Conservation (phyloP, 2,113 vertebrate genomes). For the Eurypyga helias region DNA sequence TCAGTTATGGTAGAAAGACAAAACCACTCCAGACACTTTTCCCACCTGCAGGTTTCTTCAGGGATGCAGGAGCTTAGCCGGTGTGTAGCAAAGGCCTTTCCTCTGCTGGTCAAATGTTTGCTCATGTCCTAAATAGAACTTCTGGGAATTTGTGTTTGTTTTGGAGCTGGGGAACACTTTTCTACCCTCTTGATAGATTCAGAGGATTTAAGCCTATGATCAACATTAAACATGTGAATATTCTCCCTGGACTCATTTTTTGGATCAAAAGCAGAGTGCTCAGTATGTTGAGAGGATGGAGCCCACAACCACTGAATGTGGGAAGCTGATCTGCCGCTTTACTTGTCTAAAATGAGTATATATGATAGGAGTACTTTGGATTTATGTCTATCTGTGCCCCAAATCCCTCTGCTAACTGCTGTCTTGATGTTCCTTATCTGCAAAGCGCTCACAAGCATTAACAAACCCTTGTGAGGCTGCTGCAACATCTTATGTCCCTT, state of each 20-base stretch:
- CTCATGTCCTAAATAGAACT: conserved; percentile 9
- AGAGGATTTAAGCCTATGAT: conserved; percentile 42
- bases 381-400: conserved; percentile 34
- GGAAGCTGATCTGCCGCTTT: conserved; percentile 4
- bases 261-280: conserved; percentile 46
- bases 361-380: not conserved
- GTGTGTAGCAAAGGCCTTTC: not conserved
- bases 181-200: conserved; percentile 29
- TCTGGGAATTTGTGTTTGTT: conserved; percentile 15
- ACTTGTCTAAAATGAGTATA: not conserved
- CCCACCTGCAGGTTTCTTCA: not conserved
- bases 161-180: conserved; percentile 35
- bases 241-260: not conserved
- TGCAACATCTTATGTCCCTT: not conserved
- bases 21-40: not conserved
- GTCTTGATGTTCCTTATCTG: conserved; percentile 52
- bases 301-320: conserved; percentile 3
- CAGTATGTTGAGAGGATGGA: conserved; percentile 11
- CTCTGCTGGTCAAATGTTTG: conserved; percentile 15
- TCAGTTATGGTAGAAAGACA: not conserved
- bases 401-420: conserved; percentile 39
- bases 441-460: conserved; percentile 32
- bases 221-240: conserved; percentile 46
- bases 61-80: not conserved
- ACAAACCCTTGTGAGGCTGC: not conserved